A percentile compares a stretch with the other conserved stretches of the same genome.
phyloP scores from a whole-genome alignment of 2,888 invertebrate genomes.

The Reticulitermes lucifugus region DNA sequence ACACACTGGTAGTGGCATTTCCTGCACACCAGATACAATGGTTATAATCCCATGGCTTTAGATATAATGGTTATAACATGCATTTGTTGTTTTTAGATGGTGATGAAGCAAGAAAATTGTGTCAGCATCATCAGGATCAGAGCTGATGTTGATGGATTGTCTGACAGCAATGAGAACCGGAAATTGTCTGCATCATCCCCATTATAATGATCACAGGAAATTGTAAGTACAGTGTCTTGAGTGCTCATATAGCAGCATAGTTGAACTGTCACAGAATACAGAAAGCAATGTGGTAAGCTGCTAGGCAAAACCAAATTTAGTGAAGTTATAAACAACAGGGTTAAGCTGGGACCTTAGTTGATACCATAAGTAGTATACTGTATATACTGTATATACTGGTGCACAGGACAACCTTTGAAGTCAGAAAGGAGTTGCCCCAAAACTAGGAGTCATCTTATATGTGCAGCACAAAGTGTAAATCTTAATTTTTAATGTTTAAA shows the following conservation, averaged over 20 bases:
- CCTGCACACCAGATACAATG: background rate
- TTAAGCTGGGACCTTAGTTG: background rate
- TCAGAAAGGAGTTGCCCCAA: too few species aligned
- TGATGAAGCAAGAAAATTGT: constrained; percentile 3
- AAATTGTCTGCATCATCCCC: background rate
- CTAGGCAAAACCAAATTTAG: too few species aligned
- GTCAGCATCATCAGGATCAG: background rate
- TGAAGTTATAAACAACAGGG: too few species aligned
- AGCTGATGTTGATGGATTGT: background rate
- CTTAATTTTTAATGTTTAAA: too few species aligned
- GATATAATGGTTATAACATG: background rate
- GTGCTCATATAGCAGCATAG: background rate
- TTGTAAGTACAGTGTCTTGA: background rate
- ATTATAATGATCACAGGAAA: background rate
- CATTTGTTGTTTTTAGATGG: background rate
- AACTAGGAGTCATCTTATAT: too few species aligned
- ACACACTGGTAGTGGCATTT: background rate
- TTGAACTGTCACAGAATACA: background rate
- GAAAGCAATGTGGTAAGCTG: background rate
- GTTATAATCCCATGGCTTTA: background rate
- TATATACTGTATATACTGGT: too few species aligned
- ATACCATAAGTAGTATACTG: background rate
- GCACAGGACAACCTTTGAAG: too few species aligned
- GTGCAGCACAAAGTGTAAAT: too few species aligned
- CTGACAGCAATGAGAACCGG: background rate